Conservation (phyloP, 1,140 invertebrate genomes). For the Colletes latitarsis region DNA sequence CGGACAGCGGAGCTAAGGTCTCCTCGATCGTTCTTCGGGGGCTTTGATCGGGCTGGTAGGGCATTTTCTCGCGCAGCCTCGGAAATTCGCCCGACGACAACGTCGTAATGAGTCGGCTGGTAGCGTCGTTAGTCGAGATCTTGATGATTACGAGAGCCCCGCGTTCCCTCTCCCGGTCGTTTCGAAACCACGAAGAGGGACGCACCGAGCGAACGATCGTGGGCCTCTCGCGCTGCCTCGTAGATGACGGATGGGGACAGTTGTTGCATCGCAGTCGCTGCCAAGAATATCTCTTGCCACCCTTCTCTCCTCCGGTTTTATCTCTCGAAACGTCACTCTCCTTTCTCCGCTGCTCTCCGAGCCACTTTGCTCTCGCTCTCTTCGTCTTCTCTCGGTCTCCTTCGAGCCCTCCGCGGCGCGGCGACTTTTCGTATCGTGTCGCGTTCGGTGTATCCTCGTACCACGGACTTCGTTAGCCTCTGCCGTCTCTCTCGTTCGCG, state of each 20-base stretch:
- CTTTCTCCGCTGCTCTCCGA: constrained; percentile 11
- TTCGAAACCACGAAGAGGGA: constrained; percentile 8
- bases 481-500: not conserved
- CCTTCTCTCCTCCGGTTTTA: constrained; percentile 31
- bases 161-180: not conserved
- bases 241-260: constrained; percentile 65
- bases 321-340: constrained; percentile 53
- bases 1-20: not conserved
- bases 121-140: constrained; percentile 34
- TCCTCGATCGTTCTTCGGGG: not conserved
- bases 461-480: not conserved
- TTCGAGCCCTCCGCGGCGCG: constrained; percentile 22
- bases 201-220: constrained; percentile 29
- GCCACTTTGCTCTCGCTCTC: not conserved
- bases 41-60: not conserved
- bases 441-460: not conserved
- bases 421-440: constrained; percentile 3
- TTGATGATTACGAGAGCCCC: constrained; percentile 37
- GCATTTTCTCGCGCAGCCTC: not conserved
- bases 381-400: not conserved
- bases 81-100: constrained; percentile 1
- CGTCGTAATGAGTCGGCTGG: not conserved
- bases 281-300: constrained; percentile 59
- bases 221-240: constrained; percentile 50
- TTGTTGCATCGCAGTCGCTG: constrained; percentile 63